Evolutionary conservation across 2,797 vertebrate genomes (phyloP), one percentile per base, ranked within the genome.

Genomic region (Coranthus polyacanthus): DNA sequence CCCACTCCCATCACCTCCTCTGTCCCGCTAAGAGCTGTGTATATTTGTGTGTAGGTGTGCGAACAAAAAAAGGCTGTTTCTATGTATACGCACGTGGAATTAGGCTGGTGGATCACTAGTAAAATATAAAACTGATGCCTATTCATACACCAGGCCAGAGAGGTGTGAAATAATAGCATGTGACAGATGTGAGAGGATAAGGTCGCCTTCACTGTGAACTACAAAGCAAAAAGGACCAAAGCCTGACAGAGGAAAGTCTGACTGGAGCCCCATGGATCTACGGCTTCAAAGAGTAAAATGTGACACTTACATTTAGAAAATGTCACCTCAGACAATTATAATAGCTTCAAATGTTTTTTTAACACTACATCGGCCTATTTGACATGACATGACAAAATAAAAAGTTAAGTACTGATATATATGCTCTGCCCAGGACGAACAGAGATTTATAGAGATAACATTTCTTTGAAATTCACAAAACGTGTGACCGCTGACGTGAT

Each of bases 201-300:
- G 12, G 68, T 71, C 11, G 20, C 49, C 64, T 79, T 47, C 36
- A 16, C 29, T 50, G 24, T 62, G 22, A 72, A 70, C 65, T 71
- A 75, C 70, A 86, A 78, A 85, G 78, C 8, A 51, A 80, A 29
- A 3, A 42, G n/a, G 16, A 36, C 13, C 20, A 69, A 53, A 75
- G 60, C 36, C 37, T 29, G 11, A 65, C 41, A 26, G 51, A 62
- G 41, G 49, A 17, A 13, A 51, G 52, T 2, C 16, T 34, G 32
- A 21, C 78, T 43, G 21, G 17, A 67, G 62, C 49, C 64, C 22
- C 45, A 26, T 12, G 68, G 61, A 69, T 64, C 66, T 21, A 47
- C 2, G 43, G 63, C 76, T 71, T 85, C 81, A 85, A 84, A 88
- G 68, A 59, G 18, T 38, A 69, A 41, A 41, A 37, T 10, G n/a